Percentiles rank a stretch among this genome's conserved stretches.
Evolutionary conservation across 2,888 invertebrate genomes (phyloP).

Genomic region (Netelia fuscicornis): DNA sequence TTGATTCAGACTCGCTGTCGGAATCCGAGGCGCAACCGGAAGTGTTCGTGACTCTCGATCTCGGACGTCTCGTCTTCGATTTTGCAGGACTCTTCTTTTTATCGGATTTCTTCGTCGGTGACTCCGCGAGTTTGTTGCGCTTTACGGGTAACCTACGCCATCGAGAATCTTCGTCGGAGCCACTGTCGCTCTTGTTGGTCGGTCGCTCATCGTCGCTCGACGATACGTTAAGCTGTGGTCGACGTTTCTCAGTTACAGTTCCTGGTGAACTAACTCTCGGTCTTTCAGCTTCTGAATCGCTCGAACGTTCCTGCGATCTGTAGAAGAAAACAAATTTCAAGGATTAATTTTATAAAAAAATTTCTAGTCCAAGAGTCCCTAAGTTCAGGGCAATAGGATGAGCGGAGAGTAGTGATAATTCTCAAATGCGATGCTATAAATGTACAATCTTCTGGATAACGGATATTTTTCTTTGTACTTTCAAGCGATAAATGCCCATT

Average conservation of each 20-base stretch:
- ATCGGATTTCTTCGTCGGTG: constrained; percentile 80
- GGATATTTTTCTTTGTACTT: neutral
- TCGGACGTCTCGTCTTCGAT: constrained; percentile 81
- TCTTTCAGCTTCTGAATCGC: constrained; percentile 83
- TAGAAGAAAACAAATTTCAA: neutral
- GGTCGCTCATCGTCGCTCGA: constrained; percentile 80
- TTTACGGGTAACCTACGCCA: constrained; percentile 79
- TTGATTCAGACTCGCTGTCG: constrained; percentile 81
- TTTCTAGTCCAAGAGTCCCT: constrained; percentile 37
- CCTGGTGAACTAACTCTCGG: constrained; percentile 67
- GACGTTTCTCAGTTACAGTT: constrained; percentile 71
- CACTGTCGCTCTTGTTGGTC: constrained; percentile 71
- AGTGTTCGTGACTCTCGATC: constrained; percentile 78
- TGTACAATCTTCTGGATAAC: neutral
- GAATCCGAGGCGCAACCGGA: constrained; percentile 79
- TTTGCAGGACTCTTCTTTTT: constrained; percentile 82
- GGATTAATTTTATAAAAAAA: neutral
- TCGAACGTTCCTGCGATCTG: constrained; percentile 76
- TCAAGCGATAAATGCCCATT: constrained; percentile 1
- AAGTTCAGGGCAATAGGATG: constrained; percentile 4
- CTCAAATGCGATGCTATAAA: neutral
- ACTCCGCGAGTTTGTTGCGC: constrained; percentile 78
- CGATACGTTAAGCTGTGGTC: constrained; percentile 74
- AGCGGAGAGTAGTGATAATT: neutral
- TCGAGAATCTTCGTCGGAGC: constrained; percentile 76